Evolutionary conservation across 1,140 invertebrate species (phyloP).

Genomic region (Ceratina australensis): DNA sequence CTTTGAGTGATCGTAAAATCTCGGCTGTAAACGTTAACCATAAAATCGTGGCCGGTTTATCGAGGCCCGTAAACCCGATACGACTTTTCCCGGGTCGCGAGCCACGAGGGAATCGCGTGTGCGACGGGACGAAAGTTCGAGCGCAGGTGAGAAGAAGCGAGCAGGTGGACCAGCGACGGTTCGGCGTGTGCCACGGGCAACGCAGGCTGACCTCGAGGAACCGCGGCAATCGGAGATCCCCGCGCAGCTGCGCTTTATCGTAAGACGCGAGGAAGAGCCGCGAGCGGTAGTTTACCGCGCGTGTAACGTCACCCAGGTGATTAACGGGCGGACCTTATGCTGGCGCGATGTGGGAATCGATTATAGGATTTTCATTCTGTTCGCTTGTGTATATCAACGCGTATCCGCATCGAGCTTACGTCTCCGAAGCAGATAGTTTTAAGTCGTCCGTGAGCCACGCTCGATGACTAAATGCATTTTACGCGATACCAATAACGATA

Average conservation of each 20-base stretch:
- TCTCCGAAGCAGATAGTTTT: too few species aligned
- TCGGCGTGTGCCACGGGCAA: slow-evolving; percentile 59
- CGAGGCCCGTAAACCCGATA: not conserved
- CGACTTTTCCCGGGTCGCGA: not conserved
- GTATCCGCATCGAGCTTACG: too few species aligned
- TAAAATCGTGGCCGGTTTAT: not conserved
- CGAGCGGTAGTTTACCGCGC: not conserved
- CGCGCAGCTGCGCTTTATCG: slow-evolving; percentile 71
- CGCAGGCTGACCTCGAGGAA: slow-evolving; percentile 56
- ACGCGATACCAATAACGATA: too few species aligned
- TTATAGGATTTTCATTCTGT: slow-evolving; percentile 9
- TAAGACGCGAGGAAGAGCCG: slow-evolving; percentile 20
- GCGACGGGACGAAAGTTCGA: slow-evolving; percentile 45
- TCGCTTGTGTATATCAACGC: too few species aligned
- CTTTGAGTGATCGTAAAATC: slow-evolving; percentile 16
- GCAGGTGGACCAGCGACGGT: slow-evolving; percentile 74
- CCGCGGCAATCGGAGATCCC: slow-evolving; percentile 66
- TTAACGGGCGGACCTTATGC: slow-evolving; percentile 29
- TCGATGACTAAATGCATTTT: too few species aligned
- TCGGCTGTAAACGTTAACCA: not conserved
- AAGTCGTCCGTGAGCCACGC: too few species aligned
- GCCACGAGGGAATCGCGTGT: not conserved
- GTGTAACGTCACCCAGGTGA: slow-evolving; percentile 26
- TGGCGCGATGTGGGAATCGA: slow-evolving; percentile 38
- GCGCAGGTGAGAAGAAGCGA: slow-evolving; percentile 73